Evolutionary conservation across 1,140 invertebrate species (phyloP).

Genomic region (Vollenhovia emeryi): DNA sequence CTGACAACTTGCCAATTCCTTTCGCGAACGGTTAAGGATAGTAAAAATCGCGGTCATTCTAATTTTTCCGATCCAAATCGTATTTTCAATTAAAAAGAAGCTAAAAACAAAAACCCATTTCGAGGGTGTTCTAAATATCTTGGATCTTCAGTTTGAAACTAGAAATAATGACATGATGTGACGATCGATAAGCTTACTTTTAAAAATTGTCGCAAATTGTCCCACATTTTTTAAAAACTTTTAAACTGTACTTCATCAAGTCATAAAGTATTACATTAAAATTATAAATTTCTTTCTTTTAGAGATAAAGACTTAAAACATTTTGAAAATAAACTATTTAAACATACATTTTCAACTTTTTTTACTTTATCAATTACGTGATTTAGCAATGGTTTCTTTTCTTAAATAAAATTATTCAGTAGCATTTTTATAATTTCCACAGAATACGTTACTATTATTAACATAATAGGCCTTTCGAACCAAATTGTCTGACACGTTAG

Average conservation of each 20-base stretch:
- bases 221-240: background rate
- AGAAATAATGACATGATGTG: background rate
- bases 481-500: background rate
- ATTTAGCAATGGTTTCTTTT: background rate
- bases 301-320: background rate
- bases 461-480: background rate
- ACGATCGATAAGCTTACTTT: background rate
- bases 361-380: conserved; percentile 48
- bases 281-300: background rate
- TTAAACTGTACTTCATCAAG: background rate
- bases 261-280: background rate
- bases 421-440: background rate
- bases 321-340: background rate
- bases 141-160: background rate
- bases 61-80: background rate
- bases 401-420: background rate
- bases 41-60: background rate
- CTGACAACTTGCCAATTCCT: background rate
- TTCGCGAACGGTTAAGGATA: background rate
- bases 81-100: background rate
- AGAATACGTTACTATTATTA: background rate
- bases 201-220: background rate
- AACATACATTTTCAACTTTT: background rate
- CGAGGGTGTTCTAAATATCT: background rate
- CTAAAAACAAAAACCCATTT: background rate